phyloP scores from a whole-genome alignment of 2,888 invertebrate species.

The Chrysina gloriosa region DNA sequence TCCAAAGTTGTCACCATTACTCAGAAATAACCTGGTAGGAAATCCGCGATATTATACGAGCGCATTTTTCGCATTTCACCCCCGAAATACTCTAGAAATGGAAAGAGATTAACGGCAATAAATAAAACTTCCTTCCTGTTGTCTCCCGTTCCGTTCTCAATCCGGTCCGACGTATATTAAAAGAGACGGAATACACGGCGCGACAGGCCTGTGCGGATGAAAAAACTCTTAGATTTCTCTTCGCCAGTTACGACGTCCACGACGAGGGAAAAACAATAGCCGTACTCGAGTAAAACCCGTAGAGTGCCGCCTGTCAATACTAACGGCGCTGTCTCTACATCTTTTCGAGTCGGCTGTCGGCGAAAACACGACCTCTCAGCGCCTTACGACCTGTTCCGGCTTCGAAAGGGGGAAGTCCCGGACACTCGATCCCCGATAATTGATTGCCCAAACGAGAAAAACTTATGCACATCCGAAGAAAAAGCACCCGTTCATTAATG shows the following conservation, averaged over 20 bases:
- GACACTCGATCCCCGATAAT: conserved; percentile 4
- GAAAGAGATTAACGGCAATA: conserved; percentile 5
- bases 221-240: conserved; percentile 10
- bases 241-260: conserved; percentile 5
- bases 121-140: conserved; percentile 1
- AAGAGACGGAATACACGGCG: background rate
- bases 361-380: no score
- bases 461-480: conserved; percentile 11
- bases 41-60: no score
- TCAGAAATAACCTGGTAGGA: no score
- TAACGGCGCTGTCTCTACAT: background rate
- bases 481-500: conserved; percentile 21
- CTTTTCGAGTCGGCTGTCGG: background rate
- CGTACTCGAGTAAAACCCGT: conserved; percentile 23
- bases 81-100: background rate
- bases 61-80: background rate
- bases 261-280: conserved; percentile 18
- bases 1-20: no score
- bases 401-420: background rate
- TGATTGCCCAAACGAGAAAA: conserved; percentile 11
- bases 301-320: conserved; percentile 24
- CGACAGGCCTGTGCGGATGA: background rate
- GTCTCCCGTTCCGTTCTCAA: background rate
- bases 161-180: conserved; percentile 14
- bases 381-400: conserved; percentile 4